phyloP scores from a whole-genome alignment of 1,140 invertebrate species.

The Hyphantria cunea region DNA sequence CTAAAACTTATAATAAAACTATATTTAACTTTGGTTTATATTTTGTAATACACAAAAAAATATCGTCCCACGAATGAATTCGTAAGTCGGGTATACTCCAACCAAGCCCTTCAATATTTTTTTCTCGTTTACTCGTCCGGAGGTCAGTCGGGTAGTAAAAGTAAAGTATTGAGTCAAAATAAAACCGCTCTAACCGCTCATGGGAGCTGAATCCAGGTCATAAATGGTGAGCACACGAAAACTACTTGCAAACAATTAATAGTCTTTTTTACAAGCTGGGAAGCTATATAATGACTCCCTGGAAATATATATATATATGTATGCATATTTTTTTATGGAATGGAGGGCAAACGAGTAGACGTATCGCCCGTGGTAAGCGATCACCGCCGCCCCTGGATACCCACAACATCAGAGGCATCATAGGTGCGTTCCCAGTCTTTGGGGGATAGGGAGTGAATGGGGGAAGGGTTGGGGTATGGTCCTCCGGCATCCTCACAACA shows the following conservation, averaged over 20 bases:
- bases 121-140: conserved; percentile 47
- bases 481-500: too few species aligned
- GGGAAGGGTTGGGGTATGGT: too few species aligned
- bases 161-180: conserved; percentile 59
- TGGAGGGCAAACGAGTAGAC: too few species aligned
- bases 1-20: too few species aligned
- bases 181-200: conserved; percentile 50
- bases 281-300: neutral
- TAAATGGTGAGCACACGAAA: conserved; percentile 48
- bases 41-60: neutral
- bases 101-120: conserved; percentile 43
- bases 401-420: too few species aligned
- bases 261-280: neutral
- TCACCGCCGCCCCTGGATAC: too few species aligned
- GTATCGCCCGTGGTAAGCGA: too few species aligned
- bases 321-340: too few species aligned
- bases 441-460: too few species aligned
- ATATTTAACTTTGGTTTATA: too few species aligned
- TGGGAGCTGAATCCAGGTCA: conserved; percentile 62
- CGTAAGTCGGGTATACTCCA: conserved; percentile 35
- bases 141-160: conserved; percentile 68
- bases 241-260: conserved; percentile 19
- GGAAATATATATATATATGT: too few species aligned
- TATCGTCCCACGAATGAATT: neutral
- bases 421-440: too few species aligned